Conservation (phyloP, 2,113 vertebrate species). For the Macaca mulatta region DNA sequence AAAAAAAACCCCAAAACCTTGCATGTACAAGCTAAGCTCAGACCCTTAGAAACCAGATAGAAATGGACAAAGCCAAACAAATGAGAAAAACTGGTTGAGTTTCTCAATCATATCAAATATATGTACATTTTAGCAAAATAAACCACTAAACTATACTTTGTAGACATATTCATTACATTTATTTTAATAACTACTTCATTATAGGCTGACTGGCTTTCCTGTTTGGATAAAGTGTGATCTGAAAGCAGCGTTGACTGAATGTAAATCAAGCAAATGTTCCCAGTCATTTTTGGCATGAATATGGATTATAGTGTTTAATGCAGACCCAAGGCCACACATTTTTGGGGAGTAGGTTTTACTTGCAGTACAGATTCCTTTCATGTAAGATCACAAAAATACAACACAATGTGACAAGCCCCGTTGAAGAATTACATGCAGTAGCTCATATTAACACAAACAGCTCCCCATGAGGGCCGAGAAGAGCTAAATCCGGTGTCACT, state of each 20-base stretch:
- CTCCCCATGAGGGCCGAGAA: fast-evolving
- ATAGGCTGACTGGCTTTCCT: neutral
- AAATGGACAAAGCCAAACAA: neutral
- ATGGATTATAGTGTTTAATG: conserved; percentile 61
- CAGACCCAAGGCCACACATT: conserved; percentile 44
- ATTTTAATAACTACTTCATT: neutral
- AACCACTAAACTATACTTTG: neutral
- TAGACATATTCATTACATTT: neutral
- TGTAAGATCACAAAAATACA: neutral
- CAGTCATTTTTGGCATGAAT: conserved; percentile 22
- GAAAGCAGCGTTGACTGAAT: neutral
- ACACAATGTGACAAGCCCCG: neutral
- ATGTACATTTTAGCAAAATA: neutral
- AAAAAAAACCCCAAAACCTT: neutral
- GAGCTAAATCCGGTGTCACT: fast-evolving
- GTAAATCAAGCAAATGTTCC: conserved; percentile 32
- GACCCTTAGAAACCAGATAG: neutral
- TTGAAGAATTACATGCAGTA: neutral
- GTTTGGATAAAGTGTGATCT: neutral
- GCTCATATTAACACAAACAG: fast-evolving
- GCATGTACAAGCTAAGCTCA: neutral
- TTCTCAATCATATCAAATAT: neutral
- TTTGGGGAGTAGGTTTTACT: conserved; percentile 41
- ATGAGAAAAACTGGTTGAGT: neutral
- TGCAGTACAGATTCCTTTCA: conserved; percentile 58